Percentiles rank a stretch among this genome's conserved stretches.
Evolutionary conservation across 2,797 vertebrate genomes (phyloP).

Genomic region (Steatocranus sp.): DNA sequence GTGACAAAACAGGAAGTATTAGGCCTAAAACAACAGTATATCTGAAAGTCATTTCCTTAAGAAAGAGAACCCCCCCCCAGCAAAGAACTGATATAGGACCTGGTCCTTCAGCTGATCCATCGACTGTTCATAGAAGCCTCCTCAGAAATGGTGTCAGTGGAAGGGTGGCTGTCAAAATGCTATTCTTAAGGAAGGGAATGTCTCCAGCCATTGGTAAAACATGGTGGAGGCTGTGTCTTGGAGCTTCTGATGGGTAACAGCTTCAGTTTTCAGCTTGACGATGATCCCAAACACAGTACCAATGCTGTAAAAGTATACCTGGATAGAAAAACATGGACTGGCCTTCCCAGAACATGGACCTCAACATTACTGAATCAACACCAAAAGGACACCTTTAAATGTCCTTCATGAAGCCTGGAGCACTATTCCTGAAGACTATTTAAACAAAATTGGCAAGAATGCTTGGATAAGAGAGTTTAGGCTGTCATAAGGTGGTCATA

Average conservation of each 20-base stretch:
- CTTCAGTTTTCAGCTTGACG: not conserved
- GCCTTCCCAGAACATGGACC: not conserved
- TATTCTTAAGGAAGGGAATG: not conserved
- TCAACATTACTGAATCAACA: not conserved
- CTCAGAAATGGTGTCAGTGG: not conserved
- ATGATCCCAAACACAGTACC: not conserved
- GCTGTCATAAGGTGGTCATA: not conserved
- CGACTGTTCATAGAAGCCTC: not conserved
- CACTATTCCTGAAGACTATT: not conserved
- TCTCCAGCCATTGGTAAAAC: not conserved
- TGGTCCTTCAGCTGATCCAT: not conserved
- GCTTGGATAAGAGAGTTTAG: not conserved
- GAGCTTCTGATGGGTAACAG: not conserved
- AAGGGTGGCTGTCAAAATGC: not conserved
- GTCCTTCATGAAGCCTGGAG: not conserved
- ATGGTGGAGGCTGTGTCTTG: not conserved
- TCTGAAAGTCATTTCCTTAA: not conserved
- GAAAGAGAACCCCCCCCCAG: accelerated
- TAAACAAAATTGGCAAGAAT: not conserved
- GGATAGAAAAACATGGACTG: not conserved
- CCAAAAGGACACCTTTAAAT: not conserved
- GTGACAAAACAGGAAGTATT: not conserved
- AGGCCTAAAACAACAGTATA: not conserved
- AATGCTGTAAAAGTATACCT: not conserved
- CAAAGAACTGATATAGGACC: not conserved